phyloP scores from a whole-genome alignment of 2,797 vertebrate species.

The Botia kubotai region DNA sequence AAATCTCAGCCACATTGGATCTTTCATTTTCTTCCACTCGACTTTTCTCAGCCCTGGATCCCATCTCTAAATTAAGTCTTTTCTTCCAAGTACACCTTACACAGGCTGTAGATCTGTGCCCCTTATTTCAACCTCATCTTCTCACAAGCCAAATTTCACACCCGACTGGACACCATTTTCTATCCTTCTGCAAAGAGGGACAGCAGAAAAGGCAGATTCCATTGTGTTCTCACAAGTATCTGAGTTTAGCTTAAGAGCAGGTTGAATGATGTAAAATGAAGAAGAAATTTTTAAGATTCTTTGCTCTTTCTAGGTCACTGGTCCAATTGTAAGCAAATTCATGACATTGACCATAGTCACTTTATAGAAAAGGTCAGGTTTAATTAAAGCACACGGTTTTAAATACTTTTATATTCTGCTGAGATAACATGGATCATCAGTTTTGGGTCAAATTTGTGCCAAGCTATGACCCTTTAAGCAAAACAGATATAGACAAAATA shows the following conservation, averaged over 20 bases:
- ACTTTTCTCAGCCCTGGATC: conserved; percentile 32
- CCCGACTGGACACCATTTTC: conserved; percentile 48
- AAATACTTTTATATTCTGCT: not conserved
- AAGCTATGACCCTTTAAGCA: not conserved
- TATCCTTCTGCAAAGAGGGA: conserved; percentile 34
- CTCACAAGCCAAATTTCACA: conserved; percentile 56
- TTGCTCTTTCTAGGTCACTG: not conserved
- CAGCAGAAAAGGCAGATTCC: conserved; percentile 32
- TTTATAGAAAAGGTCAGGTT: not conserved
- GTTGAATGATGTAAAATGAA: conserved; percentile 7
- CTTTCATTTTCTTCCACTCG: conserved; percentile 39
- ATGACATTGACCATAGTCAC: not conserved
- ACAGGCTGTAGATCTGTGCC: conserved; percentile 44
- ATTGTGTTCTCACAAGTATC: conserved; percentile 33
- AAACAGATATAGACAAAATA: not conserved
- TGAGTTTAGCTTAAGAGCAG: conserved; percentile 31
- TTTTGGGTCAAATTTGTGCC: not conserved
- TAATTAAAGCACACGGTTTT: not conserved
- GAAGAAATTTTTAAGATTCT: not conserved
- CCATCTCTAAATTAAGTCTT: conserved; percentile 56
- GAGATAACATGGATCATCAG: not conserved
- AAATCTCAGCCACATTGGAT: conserved; percentile 42
- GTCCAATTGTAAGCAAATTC: not conserved
- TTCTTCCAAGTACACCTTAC: conserved; percentile 53
- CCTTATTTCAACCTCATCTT: conserved; percentile 51